Base-by-base conservation (phyloP, 2,888 invertebrate species). In the Brachycybe producta region DNA sequence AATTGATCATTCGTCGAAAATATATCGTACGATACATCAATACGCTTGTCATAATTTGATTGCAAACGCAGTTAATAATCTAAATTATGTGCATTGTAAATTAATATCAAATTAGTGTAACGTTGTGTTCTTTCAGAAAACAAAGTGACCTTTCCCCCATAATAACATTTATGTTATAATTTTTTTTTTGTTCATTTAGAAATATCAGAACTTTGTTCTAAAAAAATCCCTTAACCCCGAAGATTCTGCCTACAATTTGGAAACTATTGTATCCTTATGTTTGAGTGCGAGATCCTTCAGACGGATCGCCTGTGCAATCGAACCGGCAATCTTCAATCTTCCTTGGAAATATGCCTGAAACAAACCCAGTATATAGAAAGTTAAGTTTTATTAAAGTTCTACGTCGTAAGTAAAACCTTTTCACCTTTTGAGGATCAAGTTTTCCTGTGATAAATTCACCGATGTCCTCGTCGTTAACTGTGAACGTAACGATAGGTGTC, bases 241-340 rank as follows among this genome's bases (percentile, higher is more conserved):
- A 19, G 24, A 32, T 13, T 23, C 40, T 8, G 4, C 1, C 42
- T 49, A 49, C 34, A 49, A 26, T 42, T 49, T 49, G 24, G 49
- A 49, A 30, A 34, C 8, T 30, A 49, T 24, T 30, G 28, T n/a
- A 42, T 49, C 39, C 24, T 49, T 49, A 26, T 49, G 49, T 23
- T 49, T 49, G 17, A 41, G 23, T 3, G 49, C 49, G 24, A 49
- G 41, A 34, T 49, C 49, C 27, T 49, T 49, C 13, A 50, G 28
- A 45, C 38, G 7, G 5, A 50, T 26, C 15, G 50, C 50, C 28
- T 47, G 34, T 26, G 50, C 50, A 13, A 95, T 90, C 66, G 95
- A 95, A 28, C 95, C 95, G 65, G 91, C 85, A 53, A 97, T 82
- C 71, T 94, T 60, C 57, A 75, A 62, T 69, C 95, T 95, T 15